A percentile compares a stretch with the other conserved stretches of the same genome.
Evolutionary conservation across 2,888 invertebrate genomes (phyloP).

Genomic region (Tipula lateralis): DNA sequence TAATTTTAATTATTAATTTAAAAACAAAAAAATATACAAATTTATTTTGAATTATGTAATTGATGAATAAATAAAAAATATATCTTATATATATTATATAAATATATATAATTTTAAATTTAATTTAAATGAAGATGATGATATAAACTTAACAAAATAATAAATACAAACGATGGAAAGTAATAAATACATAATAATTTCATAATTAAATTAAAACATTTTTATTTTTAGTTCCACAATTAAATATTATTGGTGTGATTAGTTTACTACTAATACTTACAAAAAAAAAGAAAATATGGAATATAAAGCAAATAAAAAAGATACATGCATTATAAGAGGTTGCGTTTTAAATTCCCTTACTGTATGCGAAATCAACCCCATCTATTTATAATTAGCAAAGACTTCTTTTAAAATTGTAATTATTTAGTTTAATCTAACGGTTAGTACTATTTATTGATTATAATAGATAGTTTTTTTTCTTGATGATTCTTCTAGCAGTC

Average conservation of each 20-base stretch:
- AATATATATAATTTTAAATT: neutral
- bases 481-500: too few relatives aligned
- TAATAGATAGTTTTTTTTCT: too few relatives aligned
- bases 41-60: constrained; percentile 3
- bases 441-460: too few relatives aligned
- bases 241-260: neutral
- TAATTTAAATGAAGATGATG: neutral
- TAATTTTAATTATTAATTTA: neutral
- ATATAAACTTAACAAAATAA: neutral
- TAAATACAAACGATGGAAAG: neutral
- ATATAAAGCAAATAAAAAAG: neutral
- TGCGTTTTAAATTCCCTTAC: too few relatives aligned
- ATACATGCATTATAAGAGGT: neutral
- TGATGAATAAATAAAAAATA: neutral
- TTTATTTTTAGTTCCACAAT: neutral
- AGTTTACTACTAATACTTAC: neutral
- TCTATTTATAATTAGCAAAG: too few relatives aligned
- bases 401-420: too few relatives aligned
- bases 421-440: too few relatives aligned
- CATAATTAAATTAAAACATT: constrained; percentile 2
- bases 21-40: neutral
- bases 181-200: constrained; percentile 11
- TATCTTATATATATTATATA: neutral
- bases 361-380: too few relatives aligned
- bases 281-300: neutral